Evolutionary conservation across 2,888 invertebrate species (phyloP).

Genomic region (Erynnis tages): DNA sequence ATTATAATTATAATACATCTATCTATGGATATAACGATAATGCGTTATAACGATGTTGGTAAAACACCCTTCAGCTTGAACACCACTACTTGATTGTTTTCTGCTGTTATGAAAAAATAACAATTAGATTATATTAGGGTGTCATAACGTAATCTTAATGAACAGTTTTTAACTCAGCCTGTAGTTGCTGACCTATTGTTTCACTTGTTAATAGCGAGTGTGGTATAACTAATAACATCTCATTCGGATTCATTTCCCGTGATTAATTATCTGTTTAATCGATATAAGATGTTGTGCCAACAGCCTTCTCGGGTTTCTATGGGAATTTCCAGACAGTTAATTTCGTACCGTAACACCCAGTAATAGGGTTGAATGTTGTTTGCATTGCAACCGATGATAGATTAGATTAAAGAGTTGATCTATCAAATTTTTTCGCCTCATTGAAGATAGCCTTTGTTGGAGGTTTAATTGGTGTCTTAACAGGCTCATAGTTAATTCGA

Average conservation of each 20-base stretch:
- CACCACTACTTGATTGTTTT: no score
- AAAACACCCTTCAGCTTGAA: no score
- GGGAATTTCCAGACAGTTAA: constrained; percentile 25
- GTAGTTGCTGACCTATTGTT: constrained; percentile 54
- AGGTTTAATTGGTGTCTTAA: constrained; percentile 79
- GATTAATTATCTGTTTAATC: constrained; percentile 82
- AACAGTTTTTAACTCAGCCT: constrained; percentile 27
- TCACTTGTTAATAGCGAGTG: constrained; percentile 79
- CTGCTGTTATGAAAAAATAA: background rate
- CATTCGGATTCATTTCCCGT: constrained; percentile 81
- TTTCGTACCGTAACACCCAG: constrained; percentile 35
- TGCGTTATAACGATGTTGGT: no score
- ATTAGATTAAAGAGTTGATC: constrained; percentile 79
- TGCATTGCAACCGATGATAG: constrained; percentile 50
- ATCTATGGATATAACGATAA: no score
- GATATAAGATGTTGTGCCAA: constrained; percentile 81
- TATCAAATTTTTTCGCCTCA: constrained; percentile 76
- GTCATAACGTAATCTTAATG: background rate
- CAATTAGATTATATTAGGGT: no score
- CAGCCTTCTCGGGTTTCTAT: constrained; percentile 68
- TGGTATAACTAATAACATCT: constrained; percentile 81
- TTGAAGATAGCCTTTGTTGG: constrained; percentile 79
- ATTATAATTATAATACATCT: no score
- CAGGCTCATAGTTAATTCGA: constrained; percentile 75
- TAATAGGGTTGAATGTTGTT: constrained; percentile 38